A percentile compares a stretch with the other conserved stretches of the same genome.
These are phyloP conservation scores for Chlamydotis undulata DNA, from an alignment of 2,113 vertebrate species.

Conservation along the genomic window DNA sequence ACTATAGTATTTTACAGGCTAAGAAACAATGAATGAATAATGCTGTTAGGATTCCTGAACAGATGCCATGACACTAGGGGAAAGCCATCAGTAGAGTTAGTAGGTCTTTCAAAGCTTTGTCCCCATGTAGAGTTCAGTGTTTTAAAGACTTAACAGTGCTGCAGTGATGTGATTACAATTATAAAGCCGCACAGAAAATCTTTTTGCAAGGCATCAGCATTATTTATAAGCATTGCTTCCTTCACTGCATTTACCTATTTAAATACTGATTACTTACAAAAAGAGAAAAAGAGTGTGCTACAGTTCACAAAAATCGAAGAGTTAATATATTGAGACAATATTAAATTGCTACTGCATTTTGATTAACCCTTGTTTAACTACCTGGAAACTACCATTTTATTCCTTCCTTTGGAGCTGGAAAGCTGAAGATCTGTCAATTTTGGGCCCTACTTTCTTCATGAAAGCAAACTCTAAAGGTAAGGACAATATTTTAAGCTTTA, in stretches of 20 bases:
- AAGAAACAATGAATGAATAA: not conserved
- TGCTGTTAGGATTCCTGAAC: not conserved
- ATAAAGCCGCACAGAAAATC: not conserved
- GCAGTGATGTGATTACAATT: not conserved
- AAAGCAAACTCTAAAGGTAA: not conserved
- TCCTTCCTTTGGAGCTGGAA: not conserved
- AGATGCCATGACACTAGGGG: rapidly evolving
- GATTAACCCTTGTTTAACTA: not conserved
- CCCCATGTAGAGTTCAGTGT: not conserved
- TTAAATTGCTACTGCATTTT: not conserved
- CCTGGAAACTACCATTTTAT: not conserved
- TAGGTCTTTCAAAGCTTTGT: not conserved
- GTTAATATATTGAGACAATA: not conserved
- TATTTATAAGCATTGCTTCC: not conserved
- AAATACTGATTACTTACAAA: not conserved
- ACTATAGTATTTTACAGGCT: not conserved
- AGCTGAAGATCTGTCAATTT: not conserved
- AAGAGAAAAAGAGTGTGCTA: not conserved
- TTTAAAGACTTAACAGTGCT: not conserved
- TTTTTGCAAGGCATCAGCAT: not conserved
- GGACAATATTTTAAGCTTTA: not conserved
- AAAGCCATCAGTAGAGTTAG: not conserved
- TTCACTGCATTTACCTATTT: not conserved
- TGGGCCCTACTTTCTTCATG: not conserved
- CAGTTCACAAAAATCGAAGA: not conserved